Evolutionary conservation across 2,888 invertebrate species (phyloP).

Genomic region (Brachyptera risi): DNA sequence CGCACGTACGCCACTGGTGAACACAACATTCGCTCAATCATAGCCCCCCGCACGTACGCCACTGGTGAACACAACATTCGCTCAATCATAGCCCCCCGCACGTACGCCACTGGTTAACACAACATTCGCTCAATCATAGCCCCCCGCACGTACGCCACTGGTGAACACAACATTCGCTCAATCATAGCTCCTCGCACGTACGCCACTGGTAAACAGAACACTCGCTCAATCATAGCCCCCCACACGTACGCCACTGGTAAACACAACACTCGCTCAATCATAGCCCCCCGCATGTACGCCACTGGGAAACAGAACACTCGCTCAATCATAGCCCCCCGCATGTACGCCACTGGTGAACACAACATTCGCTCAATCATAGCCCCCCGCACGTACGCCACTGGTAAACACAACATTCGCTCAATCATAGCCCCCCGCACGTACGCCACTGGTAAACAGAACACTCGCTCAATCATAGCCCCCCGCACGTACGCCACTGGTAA

Average conservation of each 20-base stretch:
- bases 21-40: not conserved
- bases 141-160: conserved; percentile 60
- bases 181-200: too few species aligned
- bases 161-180: conserved; percentile 56
- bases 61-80: conserved; percentile 58
- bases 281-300: not conserved
- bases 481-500: not conserved
- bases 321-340: not conserved
- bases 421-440: conserved; percentile 55
- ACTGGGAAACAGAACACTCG: not conserved
- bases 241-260: conserved; percentile 55
- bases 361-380: conserved; percentile 52
- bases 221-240: conserved; percentile 55
- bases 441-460: conserved; percentile 46
- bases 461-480: not conserved
- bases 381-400: too few species aligned
- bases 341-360: too few species aligned
- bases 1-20: not conserved
- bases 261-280: conserved; percentile 47
- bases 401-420: too few species aligned
- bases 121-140: conserved; percentile 55
- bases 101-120: conserved; percentile 59
- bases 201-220: too few species aligned
- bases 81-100: conserved; percentile 57
- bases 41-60: conserved; percentile 54